Evolutionary conservation across 64 coral and sea anemone species (phyloP).

Genomic region (Porites lutea): DNA sequence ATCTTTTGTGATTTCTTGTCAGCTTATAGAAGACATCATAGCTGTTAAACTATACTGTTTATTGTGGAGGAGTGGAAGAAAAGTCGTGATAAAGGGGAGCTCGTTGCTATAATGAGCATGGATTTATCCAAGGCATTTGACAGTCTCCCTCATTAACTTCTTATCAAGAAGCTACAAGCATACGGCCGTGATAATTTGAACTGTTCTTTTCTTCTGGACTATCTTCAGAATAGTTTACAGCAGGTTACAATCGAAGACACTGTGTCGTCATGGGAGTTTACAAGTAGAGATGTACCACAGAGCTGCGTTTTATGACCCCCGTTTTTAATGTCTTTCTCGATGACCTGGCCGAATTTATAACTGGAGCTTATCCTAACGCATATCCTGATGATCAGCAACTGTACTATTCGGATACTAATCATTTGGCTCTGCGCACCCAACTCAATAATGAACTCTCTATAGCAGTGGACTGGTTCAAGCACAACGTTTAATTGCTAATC

Average conservation of each 20-base stretch:
- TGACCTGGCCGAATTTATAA: background rate
- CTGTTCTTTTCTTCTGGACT: background rate
- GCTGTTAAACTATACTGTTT: background rate
- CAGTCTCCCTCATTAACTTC: background rate
- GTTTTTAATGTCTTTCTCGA: constrained; percentile 1
- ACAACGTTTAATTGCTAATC: background rate
- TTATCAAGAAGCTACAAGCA: background rate
- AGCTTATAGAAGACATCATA: no score
- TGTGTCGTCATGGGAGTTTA: no score
- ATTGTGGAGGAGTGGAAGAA: background rate
- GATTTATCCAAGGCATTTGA: constrained; percentile 11
- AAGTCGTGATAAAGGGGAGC: background rate
- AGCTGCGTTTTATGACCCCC: no score
- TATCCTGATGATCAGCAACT: background rate
- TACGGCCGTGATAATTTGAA: background rate
- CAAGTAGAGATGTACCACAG: no score
- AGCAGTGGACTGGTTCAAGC: constrained; percentile 3
- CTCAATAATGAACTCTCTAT: background rate
- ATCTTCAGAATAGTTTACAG: no score
- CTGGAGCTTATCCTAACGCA: constrained; percentile 4
- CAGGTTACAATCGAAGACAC: no score
- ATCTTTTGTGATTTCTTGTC: no score
- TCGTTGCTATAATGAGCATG: background rate
- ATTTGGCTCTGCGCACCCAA: background rate
- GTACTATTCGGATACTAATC: background rate